Evolutionary conservation across 2,113 vertebrate genomes (phyloP), one percentile per base, ranked within the genome.

Genomic region (Empidonax alnorum): DNA sequence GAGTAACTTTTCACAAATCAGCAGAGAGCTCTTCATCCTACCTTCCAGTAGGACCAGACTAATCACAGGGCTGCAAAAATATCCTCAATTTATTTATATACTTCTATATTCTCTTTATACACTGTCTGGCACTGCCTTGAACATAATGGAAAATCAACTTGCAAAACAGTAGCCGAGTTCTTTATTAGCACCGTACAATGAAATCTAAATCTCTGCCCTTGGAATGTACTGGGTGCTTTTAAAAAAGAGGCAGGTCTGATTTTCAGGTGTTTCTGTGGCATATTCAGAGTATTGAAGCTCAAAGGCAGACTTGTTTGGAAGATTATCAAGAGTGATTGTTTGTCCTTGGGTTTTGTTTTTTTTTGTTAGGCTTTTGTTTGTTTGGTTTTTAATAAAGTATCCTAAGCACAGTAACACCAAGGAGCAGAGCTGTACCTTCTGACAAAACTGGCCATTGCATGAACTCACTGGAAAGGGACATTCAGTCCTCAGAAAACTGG

Each of bases 1-100:
- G 14, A 84, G 20, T 30, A 1, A 27, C 68, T 91, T 83, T 18
- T 72, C 30, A 15, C 25, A 41, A 41, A 41, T 41, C 39, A 41
- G 39, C 39, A 86, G 27, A 49, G 85, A 81, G 33, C 2, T 92
- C 41, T 37, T 52, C 65, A 65, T 35, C 23, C 53, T 25, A 77
- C 58, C 55, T 46, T 63, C 56, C 58, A 25, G 23, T 17, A 55
- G 69, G 2, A 46, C 14, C 47, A 41, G 28, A 49, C 37, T 81
- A 79, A 87, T 44, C 82, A 71, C 68, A 58, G 75, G 81, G 75
- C 68, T 92, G 72, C 77, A 94, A 56, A 90, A 93, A 75, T 5
- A 27, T 8, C 81, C 23, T 74, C 11, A 7, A 79, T 65, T 80
- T 46, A 62, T 47, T 67, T 28, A 14, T 23, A n/a, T 50, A 63